Percentiles rank a stretch among this genome's conserved stretches.
Evolutionary conservation across 2,797 vertebrate genomes (phyloP).

Genomic region (Phalanger gymnotis): DNA sequence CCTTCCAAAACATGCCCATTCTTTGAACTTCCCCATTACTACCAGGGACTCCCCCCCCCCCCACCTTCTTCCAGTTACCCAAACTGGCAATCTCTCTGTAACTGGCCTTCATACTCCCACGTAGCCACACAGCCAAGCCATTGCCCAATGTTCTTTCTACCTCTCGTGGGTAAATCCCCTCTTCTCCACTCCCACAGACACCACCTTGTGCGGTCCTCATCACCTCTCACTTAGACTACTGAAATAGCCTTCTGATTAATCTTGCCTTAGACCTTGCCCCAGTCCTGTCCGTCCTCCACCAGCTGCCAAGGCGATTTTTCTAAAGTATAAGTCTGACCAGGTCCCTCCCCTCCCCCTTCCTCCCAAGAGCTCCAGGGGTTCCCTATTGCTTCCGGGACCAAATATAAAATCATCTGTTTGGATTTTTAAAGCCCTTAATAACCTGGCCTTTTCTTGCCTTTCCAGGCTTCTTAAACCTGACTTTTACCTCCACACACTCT

Average conservation of each 20-base stretch:
- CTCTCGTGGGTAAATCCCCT: too few species aligned
- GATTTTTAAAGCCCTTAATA: background rate
- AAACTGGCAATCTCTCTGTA: background rate
- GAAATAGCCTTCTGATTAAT: background rate
- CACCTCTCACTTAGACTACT: background rate
- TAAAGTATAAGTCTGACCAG: background rate
- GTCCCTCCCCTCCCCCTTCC: background rate
- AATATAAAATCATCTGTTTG: background rate
- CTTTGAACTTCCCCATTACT: background rate
- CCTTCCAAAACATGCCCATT: background rate
- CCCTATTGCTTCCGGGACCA: background rate
- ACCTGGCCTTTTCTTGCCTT: background rate
- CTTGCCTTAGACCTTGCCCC: background rate
- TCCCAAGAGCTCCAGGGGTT: background rate
- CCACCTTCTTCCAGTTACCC: background rate
- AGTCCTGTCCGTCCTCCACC: background rate
- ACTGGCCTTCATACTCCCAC: background rate
- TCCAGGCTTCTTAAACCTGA: background rate
- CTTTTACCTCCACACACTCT: background rate
- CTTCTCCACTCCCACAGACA: background rate
- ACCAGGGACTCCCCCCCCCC: background rate
- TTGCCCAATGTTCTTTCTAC: background rate
- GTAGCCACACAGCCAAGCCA: background rate
- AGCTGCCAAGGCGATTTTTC: background rate
- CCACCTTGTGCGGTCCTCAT: background rate